Evolutionary conservation across 2,113 vertebrate genomes (phyloP).

Genomic region (Sorex fumeus): DNA sequence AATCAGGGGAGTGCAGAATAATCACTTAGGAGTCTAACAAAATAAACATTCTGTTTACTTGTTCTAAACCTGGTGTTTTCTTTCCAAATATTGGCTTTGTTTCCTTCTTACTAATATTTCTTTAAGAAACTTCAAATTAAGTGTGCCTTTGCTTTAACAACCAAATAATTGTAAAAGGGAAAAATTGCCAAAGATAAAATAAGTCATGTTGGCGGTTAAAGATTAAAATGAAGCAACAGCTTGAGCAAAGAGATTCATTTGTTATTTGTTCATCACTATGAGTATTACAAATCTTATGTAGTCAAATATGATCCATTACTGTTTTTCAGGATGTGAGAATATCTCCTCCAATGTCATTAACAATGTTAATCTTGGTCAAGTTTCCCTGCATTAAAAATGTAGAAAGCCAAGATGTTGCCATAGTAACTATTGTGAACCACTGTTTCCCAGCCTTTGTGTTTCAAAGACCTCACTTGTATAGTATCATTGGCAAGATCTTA

Average conservation of each 20-base stretch:
- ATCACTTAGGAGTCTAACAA: conserved; percentile 68
- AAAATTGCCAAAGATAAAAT: conserved; percentile 57
- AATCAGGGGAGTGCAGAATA: conserved; percentile 70
- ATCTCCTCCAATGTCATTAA: conserved; percentile 64
- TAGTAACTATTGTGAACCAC: conserved; percentile 31
- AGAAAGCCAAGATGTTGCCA: conserved; percentile 43
- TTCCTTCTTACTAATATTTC: conserved; percentile 52
- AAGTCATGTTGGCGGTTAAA: conserved; percentile 72
- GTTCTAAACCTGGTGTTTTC: conserved; percentile 50
- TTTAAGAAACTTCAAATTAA: conserved; percentile 62
- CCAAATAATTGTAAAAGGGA: conserved; percentile 54
- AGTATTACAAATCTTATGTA: conserved; percentile 64
- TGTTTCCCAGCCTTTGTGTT: background rate
- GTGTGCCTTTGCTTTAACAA: conserved; percentile 53
- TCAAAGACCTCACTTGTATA: background rate
- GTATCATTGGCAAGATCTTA: background rate
- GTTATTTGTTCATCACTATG: conserved; percentile 67
- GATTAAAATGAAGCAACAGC: conserved; percentile 65
- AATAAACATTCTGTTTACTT: conserved; percentile 66
- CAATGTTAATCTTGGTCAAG: conserved; percentile 66
- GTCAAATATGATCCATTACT: conserved; percentile 73
- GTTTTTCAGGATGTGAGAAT: conserved; percentile 63
- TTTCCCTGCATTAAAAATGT: conserved; percentile 61
- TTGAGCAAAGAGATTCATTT: conserved; percentile 75
- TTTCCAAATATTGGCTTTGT: conserved; percentile 59